Conservation (phyloP, 2,113 vertebrate genomes). For the Zapornia atra region DNA sequence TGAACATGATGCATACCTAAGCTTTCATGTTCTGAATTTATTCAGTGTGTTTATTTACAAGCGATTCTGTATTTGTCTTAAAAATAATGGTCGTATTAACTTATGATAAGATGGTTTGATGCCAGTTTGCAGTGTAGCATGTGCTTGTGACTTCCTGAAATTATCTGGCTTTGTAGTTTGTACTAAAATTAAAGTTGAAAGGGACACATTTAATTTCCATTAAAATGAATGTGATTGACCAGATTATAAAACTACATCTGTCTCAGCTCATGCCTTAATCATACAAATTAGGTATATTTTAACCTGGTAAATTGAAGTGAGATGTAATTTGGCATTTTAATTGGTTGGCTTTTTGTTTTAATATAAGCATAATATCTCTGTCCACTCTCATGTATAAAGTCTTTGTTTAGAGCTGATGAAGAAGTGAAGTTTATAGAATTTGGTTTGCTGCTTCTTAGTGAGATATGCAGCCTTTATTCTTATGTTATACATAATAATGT, state of each 20-base stretch:
- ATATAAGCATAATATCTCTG: background rate
- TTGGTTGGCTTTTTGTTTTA: background rate
- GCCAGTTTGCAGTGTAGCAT: constrained; percentile 27
- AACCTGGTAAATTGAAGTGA: background rate
- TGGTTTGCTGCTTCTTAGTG: background rate
- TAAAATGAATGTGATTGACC: background rate
- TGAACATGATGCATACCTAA: background rate
- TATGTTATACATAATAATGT: background rate
- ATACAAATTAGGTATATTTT: background rate
- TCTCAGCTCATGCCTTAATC: background rate
- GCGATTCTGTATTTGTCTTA: constrained; percentile 16
- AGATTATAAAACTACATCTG: background rate
- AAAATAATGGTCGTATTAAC: background rate
- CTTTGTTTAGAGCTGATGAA: background rate
- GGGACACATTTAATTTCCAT: background rate
- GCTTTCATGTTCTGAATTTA: constrained; percentile 6
- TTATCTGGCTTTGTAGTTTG: background rate
- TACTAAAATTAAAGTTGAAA: background rate
- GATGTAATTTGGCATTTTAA: background rate
- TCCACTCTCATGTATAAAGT: background rate
- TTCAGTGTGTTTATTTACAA: constrained; percentile 30
- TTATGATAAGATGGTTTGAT: constrained; percentile 10
- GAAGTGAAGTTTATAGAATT: constrained; percentile 8
- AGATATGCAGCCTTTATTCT: background rate
- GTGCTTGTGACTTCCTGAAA: constrained; percentile 55